Evolutionary conservation across 2,888 invertebrate species (phyloP).

Genomic region (Hermaeophaga mercurialis): DNA sequence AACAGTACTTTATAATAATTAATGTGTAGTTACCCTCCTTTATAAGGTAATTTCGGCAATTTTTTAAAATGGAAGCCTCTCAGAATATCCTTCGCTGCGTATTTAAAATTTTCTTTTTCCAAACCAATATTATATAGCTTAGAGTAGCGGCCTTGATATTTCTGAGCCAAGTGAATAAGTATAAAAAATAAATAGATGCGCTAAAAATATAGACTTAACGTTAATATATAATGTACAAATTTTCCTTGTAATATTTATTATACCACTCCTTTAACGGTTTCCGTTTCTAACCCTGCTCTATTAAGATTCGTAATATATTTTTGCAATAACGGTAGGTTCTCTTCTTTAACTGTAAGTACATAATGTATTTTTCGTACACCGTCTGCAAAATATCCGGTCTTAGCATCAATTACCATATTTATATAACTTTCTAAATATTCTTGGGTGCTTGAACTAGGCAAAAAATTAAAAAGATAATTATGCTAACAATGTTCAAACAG

Average conservation of each 20-base stretch:
- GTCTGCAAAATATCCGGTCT: constrained; percentile 59
- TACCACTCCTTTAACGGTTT: constrained; percentile 31
- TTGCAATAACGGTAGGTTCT: constrained; percentile 23
- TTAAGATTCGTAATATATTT: constrained; percentile 32
- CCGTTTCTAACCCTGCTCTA: constrained; percentile 31
- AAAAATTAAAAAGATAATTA: too few species aligned
- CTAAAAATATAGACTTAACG: too few species aligned
- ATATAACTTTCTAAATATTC: too few species aligned
- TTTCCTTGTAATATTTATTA: neutral
- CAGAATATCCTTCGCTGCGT: constrained; percentile 2
- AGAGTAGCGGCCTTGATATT: constrained; percentile 40
- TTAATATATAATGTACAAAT: neutral
- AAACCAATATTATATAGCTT: constrained; percentile 42
- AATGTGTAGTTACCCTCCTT: constrained; percentile 1
- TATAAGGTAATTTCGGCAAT: constrained; percentile 5
- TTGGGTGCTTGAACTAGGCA: too few species aligned
- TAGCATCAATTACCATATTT: neutral
- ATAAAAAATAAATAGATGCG: constrained; percentile 23
- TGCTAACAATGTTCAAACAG: too few species aligned
- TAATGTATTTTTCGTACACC: constrained; percentile 32
- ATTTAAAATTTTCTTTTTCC: constrained; percentile 32
- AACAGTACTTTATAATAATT: too few species aligned
- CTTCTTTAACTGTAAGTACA: constrained; percentile 30
- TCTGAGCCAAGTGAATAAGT: constrained; percentile 47
- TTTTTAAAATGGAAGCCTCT: neutral